These are phyloP conservation scores for Octodon degus DNA, from an alignment of 2,113 vertebrate species.

Conservation along the genomic window DNA sequence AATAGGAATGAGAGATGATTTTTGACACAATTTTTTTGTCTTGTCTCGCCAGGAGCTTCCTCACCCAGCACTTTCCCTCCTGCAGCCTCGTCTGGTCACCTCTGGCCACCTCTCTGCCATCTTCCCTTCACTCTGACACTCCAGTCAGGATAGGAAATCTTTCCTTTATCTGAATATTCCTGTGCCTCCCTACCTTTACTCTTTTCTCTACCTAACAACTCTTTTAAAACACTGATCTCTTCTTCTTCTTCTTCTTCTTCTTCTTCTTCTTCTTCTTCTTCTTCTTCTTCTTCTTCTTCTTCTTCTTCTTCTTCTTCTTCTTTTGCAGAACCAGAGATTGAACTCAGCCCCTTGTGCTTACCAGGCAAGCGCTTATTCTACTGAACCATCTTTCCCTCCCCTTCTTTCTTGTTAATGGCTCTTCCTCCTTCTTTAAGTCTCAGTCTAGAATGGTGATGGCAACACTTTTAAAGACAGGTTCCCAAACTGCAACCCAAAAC, in stretches of 20 bases:
- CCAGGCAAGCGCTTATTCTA: no score
- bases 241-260: no score
- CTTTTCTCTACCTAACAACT: neutral
- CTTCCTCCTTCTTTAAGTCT: neutral
- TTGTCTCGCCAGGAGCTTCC: neutral
- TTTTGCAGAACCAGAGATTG: no score
- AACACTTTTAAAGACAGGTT: neutral
- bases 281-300: no score
- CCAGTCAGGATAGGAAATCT: neutral
- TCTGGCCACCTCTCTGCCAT: no score
- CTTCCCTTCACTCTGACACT: neutral
- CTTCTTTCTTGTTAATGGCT: neutral
- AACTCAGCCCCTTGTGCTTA: no score
- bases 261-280: no score
- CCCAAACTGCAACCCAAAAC: neutral
- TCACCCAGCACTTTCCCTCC: accelerated
- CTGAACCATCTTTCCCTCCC: no score
- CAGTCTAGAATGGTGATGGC: neutral
- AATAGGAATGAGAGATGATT: neutral
- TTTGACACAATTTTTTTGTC: neutral
- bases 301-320: no score
- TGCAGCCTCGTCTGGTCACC: neutral
- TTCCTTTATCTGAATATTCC: neutral
- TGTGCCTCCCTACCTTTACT: neutral
- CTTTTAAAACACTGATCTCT: neutral